Percentiles rank a stretch among this genome's conserved stretches.
Evolutionary conservation across 1,140 invertebrate species (phyloP).

Genomic region (Pteromalus puparum): DNA sequence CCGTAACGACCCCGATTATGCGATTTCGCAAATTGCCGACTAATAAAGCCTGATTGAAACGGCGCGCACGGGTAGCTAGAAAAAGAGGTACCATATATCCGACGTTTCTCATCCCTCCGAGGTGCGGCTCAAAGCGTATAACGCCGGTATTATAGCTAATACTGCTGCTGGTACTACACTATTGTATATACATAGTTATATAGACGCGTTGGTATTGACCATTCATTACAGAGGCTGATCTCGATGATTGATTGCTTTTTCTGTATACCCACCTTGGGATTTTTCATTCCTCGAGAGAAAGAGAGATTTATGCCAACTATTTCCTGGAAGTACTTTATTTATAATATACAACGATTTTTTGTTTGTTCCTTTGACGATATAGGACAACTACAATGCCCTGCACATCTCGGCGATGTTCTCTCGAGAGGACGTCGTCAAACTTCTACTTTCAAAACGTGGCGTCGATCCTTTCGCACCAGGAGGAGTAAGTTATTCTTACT

Average conservation of each 20-base stretch:
- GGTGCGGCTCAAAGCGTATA: slow-evolving; percentile 20
- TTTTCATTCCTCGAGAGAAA: no score
- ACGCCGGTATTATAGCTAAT: neutral
- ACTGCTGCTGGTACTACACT: neutral
- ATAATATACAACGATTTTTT: slow-evolving; percentile 19
- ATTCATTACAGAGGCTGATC: slow-evolving; percentile 31
- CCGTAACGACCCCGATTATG: slow-evolving; percentile 63
- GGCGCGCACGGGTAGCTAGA: slow-evolving; percentile 21
- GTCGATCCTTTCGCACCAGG: slow-evolving; percentile 94
- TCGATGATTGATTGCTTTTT: slow-evolving; percentile 57
- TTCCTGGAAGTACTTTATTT: neutral
- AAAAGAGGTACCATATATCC: neutral
- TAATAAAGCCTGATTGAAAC: slow-evolving; percentile 69
- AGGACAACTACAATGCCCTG: slow-evolving; percentile 96
- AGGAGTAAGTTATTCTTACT: slow-evolving; percentile 85
- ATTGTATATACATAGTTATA: neutral
- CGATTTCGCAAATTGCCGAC: slow-evolving; percentile 69
- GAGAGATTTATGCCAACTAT: no score
- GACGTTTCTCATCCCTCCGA: neutral
- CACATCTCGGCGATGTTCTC: slow-evolving; percentile 95
- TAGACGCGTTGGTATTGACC: neutral
- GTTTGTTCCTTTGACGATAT: slow-evolving; percentile 48
- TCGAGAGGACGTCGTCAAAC: slow-evolving; percentile 95
- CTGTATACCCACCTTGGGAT: neutral
- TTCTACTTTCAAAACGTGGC: slow-evolving; percentile 90